These are phyloP conservation scores for Anguilla rostrata DNA, from an alignment of 2,113 vertebrate genomes.

Conservation along the genomic window DNA sequence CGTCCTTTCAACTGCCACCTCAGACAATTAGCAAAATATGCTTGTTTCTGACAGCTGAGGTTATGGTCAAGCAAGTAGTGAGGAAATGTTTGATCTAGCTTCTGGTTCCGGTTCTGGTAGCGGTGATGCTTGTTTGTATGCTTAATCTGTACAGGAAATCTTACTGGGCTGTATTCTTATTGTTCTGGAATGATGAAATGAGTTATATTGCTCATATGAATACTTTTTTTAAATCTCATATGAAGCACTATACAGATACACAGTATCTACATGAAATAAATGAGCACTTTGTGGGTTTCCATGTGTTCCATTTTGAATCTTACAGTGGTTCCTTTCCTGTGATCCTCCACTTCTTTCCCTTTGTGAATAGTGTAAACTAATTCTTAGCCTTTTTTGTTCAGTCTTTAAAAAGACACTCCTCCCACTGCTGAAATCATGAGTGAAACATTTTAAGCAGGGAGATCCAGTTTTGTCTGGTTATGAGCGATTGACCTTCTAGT, in stretches of 20 bases:
- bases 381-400: slow-evolving; percentile 28
- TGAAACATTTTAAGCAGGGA: slow-evolving; percentile 42
- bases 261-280: not conserved
- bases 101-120: not conserved
- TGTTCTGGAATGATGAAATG: not conserved
- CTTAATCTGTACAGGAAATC: not conserved
- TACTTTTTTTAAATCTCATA: not conserved
- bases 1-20: not conserved
- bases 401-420: slow-evolving; percentile 39
- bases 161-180: not conserved
- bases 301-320: not conserved
- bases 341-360: not conserved
- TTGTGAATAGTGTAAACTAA: slow-evolving; percentile 26
- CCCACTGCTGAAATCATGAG: slow-evolving; percentile 46
- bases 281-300: not conserved
- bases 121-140: not conserved
- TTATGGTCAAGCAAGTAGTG: not conserved
- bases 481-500: not conserved
- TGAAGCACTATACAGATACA: not conserved
- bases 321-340: not conserved
- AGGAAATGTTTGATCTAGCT: too few relatives aligned
- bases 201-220: not conserved
- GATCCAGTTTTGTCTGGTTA: slow-evolving; percentile 40
- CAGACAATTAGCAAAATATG: not conserved
- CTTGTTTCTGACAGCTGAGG: not conserved